Base-by-base conservation (phyloP, 2,113 vertebrate species). In the Myxocyprinus asiaticus region DNA sequence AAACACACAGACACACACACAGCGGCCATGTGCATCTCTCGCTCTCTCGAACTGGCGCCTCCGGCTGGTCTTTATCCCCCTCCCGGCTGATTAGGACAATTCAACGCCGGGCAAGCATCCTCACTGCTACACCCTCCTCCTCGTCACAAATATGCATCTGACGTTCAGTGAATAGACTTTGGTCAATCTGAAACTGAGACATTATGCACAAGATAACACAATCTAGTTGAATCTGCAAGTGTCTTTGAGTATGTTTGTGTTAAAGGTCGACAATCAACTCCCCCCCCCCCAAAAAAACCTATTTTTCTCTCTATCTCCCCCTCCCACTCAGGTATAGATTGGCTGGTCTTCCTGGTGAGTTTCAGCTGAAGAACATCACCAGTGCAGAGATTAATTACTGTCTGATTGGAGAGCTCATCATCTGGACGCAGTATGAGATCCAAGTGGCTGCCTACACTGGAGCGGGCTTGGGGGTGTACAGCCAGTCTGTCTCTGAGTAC, bases 371-470 rank as follows among this genome's bases (percentile, higher is more conserved):
- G 88, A 97, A 98, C 89, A 98, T 98, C 92, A 96, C 92, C 90
- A 95, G 95, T 79, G 95, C 97, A 0, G 97, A 98, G 88, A 95
- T 96, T 82, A 98, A 94, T 94, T 97, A 98, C 92, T 99, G 96
- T 90, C 90, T 98, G 78, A 92, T 99, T 74, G 95, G 92, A 4
- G 96, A 98, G 81, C 93, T 99, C 82, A 98, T 98, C 91, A 95
- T 99, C 89, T 99, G 97, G 97, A 99, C 97, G 0, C 97, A 98
- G 87, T 99, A 99, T 74, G 97, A 99, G 83, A 97, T 99, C 90
- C 96, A 98, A 92, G 96, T 99, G 93, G 96, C 97, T 0, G 97
- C 97, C 5, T 98, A 95, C 93, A 99, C 96, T 0, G 94, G 95
- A 33, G 97, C 96, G 0, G 97, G 97, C 42, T 91, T 98, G 83